These are phyloP conservation scores for Pristionchus maxplancki DNA, from an alignment of 2,888 invertebrate genomes.

Conservation along the genomic window DNA sequence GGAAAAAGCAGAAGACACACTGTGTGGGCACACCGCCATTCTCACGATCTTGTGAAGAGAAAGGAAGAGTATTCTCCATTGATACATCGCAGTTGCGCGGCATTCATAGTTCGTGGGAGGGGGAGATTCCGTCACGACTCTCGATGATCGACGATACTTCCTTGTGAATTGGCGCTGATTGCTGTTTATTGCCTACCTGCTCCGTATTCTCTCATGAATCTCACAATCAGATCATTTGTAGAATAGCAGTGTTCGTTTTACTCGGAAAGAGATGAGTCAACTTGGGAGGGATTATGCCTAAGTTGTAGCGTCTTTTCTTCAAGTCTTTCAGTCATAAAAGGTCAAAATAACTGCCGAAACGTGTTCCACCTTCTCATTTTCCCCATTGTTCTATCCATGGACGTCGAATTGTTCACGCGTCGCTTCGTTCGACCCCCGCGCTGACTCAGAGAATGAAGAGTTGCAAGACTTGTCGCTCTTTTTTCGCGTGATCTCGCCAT, in stretches of 20 bases:
- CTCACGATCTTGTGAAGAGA: background rate
- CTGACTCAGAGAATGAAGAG: background rate
- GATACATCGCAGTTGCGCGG: background rate
- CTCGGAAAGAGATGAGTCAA: no score
- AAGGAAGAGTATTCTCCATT: background rate
- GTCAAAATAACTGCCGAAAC: background rate
- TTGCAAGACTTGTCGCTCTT: background rate
- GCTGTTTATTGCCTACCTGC: background rate
- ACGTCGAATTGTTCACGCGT: background rate
- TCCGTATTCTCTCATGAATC: background rate
- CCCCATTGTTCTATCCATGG: background rate
- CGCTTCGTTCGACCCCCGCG: background rate
- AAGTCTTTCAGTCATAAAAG: no score
- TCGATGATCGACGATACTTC: background rate
- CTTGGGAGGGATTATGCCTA: no score
- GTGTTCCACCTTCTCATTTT: background rate
- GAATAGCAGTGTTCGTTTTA: background rate
- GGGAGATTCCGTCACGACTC: background rate
- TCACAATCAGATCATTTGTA: background rate
- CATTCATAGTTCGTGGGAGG: constrained; percentile 3
- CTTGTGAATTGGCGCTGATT: background rate
- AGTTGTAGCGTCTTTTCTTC: no score
- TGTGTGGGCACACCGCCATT: background rate
- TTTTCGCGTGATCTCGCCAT: background rate
- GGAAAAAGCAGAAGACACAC: background rate